phyloP scores from a whole-genome alignment of 1,140 invertebrate species.

The Lamellibrachia luymesi region DNA sequence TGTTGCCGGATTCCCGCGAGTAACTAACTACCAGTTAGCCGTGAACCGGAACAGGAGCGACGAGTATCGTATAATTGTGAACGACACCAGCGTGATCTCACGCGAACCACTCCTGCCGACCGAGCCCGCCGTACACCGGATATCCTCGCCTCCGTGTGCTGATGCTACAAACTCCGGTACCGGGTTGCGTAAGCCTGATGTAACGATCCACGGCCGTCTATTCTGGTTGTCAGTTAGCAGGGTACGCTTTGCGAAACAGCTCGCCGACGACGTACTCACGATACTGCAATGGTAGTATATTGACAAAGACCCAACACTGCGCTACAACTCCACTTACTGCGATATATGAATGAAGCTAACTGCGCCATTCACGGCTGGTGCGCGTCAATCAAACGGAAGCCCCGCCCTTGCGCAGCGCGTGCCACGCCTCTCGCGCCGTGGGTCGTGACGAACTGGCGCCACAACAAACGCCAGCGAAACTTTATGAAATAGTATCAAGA shows the following conservation, averaged over 20 bases:
- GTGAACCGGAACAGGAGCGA: not conserved
- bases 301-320: not conserved
- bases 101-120: not conserved
- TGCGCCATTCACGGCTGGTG: not conserved
- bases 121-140: not conserved
- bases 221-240: not conserved
- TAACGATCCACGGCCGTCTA: not conserved
- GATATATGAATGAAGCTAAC: not conserved
- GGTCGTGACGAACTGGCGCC: not conserved
- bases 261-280: not conserved
- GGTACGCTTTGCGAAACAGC: not conserved
- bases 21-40: not conserved
- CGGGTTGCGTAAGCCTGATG: not conserved
- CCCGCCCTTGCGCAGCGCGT: not conserved
- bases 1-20: not conserved
- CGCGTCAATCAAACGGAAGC: not conserved
- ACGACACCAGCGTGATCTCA: not conserved
- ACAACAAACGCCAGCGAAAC: not conserved
- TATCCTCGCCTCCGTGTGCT: not conserved
- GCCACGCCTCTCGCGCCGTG: not conserved
- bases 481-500: constrained; percentile 1
- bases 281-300: not conserved
- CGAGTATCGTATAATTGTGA: not conserved
- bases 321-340: not conserved
- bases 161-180: not conserved